These are phyloP conservation scores for Pyrrhura leucotis DNA, from an alignment of 2,797 vertebrate species.

Conservation along the genomic window DNA sequence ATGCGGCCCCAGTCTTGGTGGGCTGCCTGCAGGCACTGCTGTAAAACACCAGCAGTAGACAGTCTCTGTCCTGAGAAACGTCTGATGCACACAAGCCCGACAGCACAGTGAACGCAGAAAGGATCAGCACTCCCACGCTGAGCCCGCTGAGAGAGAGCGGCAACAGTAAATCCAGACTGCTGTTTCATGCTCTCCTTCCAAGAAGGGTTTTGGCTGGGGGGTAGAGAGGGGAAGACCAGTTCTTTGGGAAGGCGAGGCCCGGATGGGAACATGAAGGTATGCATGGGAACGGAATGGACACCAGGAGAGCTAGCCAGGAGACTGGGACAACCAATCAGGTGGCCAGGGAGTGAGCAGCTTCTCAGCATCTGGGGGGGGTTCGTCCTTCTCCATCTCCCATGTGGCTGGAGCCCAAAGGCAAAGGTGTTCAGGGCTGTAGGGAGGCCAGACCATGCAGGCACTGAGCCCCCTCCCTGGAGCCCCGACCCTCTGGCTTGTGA, in stretches of 20 bases:
- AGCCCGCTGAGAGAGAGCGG: neutral
- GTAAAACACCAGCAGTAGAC: neutral
- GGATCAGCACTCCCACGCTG: neutral
- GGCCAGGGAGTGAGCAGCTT: neutral
- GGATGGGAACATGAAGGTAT: neutral
- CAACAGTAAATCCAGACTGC: neutral
- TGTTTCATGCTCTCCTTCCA: neutral
- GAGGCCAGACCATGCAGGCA: neutral
- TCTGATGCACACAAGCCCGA: neutral
- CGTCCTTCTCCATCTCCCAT: neutral
- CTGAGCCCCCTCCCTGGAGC: fast-evolving
- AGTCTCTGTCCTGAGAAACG: neutral
- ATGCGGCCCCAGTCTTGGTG: neutral
- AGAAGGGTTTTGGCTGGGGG: neutral
- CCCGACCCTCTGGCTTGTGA: fast-evolving
- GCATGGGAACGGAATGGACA: neutral
- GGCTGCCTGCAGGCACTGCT: slow-evolving; percentile 4
- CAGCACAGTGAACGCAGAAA: neutral
- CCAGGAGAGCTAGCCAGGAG: neutral
- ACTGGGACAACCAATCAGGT: neutral
- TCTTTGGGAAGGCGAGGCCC: neutral
- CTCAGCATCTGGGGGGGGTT: neutral
- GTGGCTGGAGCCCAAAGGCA: too few relatives aligned
- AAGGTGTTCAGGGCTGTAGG: neutral
- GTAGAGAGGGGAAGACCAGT: neutral